Conservation (phyloP, 1,140 invertebrate genomes). For the Trichonephila clavipes region DNA sequence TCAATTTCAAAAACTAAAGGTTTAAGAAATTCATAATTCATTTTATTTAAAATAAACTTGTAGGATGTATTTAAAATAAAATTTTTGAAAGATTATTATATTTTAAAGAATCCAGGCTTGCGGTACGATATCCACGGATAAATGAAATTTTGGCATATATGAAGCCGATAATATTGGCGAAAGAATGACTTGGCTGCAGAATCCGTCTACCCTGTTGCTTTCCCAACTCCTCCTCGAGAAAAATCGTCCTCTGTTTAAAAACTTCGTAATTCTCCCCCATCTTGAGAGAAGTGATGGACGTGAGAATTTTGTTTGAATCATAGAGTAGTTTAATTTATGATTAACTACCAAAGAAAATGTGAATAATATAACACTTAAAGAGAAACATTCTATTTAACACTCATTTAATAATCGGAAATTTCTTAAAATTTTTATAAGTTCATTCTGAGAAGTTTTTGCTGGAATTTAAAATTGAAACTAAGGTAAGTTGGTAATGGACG, state of each 20-base stretch:
- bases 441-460: neutral
- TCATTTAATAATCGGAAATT: neutral
- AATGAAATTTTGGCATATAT: no score
- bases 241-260: neutral
- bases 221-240: no score
- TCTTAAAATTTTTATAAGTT: neutral
- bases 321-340: neutral
- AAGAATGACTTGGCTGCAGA: no score
- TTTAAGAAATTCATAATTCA: no score
- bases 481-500: neutral
- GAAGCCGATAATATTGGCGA: no score
- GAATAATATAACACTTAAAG: neutral
- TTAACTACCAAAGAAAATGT: neutral
- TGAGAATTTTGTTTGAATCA: neutral
- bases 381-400: neutral
- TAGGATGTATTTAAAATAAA: no score
- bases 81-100: no score
- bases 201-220: no score
- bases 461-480: constrained; percentile 24
- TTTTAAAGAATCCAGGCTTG: no score
- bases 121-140: no score
- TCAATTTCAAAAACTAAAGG: no score
- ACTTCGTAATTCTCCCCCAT: neutral
- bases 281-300: neutral
- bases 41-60: no score